Percentiles rank a stretch among this genome's conserved stretches.
Evolutionary conservation across 2,888 invertebrate genomes (phyloP).

Genomic region (Xanthia icteritia): DNA sequence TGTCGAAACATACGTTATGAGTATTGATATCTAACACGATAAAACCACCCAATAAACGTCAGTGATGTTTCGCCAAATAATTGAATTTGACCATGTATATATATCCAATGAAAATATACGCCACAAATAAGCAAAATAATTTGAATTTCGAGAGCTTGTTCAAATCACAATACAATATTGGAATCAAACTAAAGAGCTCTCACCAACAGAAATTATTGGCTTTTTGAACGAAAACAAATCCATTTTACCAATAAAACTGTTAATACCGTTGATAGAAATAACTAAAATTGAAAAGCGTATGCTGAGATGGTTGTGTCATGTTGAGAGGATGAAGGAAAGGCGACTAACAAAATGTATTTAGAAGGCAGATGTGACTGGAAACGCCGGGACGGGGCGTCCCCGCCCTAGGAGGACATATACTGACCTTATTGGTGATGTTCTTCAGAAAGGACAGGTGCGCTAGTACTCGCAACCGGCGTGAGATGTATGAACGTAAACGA

Average conservation of each 20-base stretch:
- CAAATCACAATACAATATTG: slow-evolving; percentile 15
- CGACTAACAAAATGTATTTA: too few species aligned
- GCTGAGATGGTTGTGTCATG: too few species aligned
- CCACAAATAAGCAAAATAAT: neutral
- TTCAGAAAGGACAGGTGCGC: too few species aligned
- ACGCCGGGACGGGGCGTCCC: too few species aligned
- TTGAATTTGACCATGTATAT: neutral
- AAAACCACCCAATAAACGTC: neutral
- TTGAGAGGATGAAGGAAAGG: too few species aligned
- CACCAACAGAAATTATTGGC: neutral
- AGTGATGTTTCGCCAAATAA: neutral
- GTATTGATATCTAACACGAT: neutral
- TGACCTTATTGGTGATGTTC: too few species aligned
- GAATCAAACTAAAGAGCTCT: neutral
- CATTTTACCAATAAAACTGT: neutral
- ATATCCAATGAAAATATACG: neutral
- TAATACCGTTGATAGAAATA: neutral
- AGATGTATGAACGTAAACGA: too few species aligned
- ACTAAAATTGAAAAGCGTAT: too few species aligned
- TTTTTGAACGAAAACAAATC: slow-evolving; percentile 16
- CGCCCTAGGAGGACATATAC: too few species aligned
- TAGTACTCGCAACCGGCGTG: too few species aligned
- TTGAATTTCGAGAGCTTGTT: slow-evolving; percentile 19
- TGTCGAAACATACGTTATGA: neutral
- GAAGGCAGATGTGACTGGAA: too few species aligned